A percentile compares a stretch with the other conserved stretches of the same genome.
phyloP scores from a whole-genome alignment of 2,113 vertebrate genomes.

The Larimichthys crocea region DNA sequence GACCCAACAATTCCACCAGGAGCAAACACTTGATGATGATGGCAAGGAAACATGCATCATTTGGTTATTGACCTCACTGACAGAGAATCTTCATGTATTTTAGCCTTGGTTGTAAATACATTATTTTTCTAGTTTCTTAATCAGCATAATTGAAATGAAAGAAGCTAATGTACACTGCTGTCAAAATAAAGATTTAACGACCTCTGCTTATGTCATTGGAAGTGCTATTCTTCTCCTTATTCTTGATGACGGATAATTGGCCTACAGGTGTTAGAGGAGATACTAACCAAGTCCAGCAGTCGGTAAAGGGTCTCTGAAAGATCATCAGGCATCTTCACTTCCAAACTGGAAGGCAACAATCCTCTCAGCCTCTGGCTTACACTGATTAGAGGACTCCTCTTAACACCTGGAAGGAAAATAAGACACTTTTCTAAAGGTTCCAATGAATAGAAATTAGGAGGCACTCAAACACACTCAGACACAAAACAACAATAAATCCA shows the following conservation, averaged over 20 bases:
- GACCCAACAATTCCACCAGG: too few relatives aligned
- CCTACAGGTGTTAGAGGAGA: background rate
- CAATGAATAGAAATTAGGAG: background rate
- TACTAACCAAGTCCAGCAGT: conserved; percentile 90
- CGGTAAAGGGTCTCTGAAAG: conserved; percentile 85
- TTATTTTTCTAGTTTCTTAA: too few relatives aligned
- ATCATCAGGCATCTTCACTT: conserved; percentile 77
- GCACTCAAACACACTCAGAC: background rate
- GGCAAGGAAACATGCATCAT: too few relatives aligned
- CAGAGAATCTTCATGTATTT: too few relatives aligned
- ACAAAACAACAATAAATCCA: background rate
- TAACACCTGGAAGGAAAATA: conserved; percentile 51
- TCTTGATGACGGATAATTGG: background rate
- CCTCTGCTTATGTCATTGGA: too few relatives aligned
- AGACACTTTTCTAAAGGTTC: background rate
- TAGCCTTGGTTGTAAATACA: too few relatives aligned
- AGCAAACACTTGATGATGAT: too few relatives aligned
- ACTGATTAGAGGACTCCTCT: conserved; percentile 51
- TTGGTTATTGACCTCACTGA: too few relatives aligned
- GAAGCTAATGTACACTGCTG: too few relatives aligned
- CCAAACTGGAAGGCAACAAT: conserved; percentile 80
- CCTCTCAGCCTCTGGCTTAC: conserved; percentile 83
- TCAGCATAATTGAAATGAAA: too few relatives aligned
- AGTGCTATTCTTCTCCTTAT: too few relatives aligned
- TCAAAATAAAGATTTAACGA: too few relatives aligned